A percentile compares a stretch with the other conserved stretches of the same genome.
phyloP scores from a whole-genome alignment of 1,140 invertebrate genomes.

The Drosophila mayri region DNA sequence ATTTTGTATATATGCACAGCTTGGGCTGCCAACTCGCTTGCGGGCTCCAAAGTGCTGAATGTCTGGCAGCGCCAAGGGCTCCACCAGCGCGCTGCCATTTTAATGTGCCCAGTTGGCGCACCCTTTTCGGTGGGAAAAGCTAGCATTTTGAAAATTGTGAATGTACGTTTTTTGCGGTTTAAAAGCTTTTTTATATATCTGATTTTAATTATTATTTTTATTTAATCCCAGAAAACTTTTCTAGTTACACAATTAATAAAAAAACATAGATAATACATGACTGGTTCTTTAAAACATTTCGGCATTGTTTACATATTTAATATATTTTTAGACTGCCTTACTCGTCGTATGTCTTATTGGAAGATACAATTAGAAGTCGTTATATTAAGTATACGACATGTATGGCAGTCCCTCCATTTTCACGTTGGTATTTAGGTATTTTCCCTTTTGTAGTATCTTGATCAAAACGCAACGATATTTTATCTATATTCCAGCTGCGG shows the following conservation, averaged over 20 bases:
- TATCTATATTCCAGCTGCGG: background rate
- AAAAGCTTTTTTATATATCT: too few relatives aligned
- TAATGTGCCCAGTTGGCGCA: background rate
- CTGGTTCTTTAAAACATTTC: too few relatives aligned
- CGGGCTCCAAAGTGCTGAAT: background rate
- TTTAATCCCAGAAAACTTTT: too few relatives aligned
- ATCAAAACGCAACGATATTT: background rate
- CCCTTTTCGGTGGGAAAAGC: background rate
- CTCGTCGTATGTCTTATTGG: background rate
- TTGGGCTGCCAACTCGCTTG: conserved; percentile 9
- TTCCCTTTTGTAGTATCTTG: background rate
- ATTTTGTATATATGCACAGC: conserved; percentile 74
- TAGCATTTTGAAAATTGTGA: too few relatives aligned
- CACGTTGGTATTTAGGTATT: background rate
- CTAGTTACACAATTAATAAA: too few relatives aligned
- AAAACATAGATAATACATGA: too few relatives aligned
- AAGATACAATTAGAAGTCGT: fast-evolving
- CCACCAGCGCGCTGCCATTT: too few relatives aligned
- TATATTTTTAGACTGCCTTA: too few relatives aligned
- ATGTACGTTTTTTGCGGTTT: too few relatives aligned
- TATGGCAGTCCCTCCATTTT: background rate
- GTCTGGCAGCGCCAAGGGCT: background rate
- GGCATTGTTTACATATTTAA: too few relatives aligned
- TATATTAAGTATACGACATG: background rate
- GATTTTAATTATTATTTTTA: too few relatives aligned